Evolutionary conservation across 2,113 vertebrate genomes (phyloP), one percentile per base, ranked within the genome.

Genomic region (Gallinago jamesoni): DNA sequence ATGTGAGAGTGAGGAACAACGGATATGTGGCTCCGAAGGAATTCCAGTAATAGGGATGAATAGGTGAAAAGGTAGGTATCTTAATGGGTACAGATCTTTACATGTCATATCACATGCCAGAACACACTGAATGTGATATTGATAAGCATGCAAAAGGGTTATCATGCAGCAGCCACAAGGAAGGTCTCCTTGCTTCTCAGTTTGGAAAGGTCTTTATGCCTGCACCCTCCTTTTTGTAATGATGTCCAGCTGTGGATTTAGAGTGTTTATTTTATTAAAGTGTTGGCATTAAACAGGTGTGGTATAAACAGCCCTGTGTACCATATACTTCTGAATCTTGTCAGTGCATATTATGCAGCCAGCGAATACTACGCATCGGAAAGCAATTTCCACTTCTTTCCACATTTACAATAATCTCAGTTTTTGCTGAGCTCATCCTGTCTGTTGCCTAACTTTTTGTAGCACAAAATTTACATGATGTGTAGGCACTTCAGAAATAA

Each of bases 341-440:
- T 9, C 50, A 10, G 45, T 53, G 25, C 21, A 3, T 60, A 10
- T 91, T 81, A 64, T 2, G 5, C 19, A 55, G 66, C 53, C 16
- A 81, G 43, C 1, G 2, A 82, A 78, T 47, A 21, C 47, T 45
- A 3, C 13, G 18, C 14, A 68, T 88, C 47, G 76, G 92, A 73
- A 87, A 96, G 81, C 9, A 47, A 23, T 62, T 84, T 92, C 77
- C 53, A 53, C 62, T 62, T 33, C 41, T 90, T 66, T 82, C 24
- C 68, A 60, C 53, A 39, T 84, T 80, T 59, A 55, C 33, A 7
- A n/a, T 80, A 86, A 60, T 84, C 64, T 31, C 31, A 82, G 22
- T 57, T 95, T 94, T 93, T 94, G 62, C 77, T 79, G 74, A 92
- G n/a, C 87, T 92, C 59, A 67, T 83, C 47, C 45, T 91, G 12